Conservation (phyloP, 1,140 invertebrate species). For the Maniola jurtina region DNA sequence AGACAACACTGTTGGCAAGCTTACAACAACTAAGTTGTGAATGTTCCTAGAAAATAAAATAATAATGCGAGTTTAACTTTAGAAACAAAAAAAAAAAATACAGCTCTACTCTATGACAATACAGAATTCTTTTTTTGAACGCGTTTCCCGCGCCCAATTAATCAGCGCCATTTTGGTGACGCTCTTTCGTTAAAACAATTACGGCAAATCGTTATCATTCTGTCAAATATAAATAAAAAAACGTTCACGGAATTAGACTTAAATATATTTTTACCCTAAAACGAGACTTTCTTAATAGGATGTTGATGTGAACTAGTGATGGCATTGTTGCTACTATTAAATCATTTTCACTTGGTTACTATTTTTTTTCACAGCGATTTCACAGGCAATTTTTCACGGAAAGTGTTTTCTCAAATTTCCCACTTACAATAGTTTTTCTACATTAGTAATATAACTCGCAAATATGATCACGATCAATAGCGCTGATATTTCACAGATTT, state of each 20-base stretch:
- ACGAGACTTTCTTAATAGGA: slow-evolving; percentile 8
- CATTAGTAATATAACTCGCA: too few relatives aligned
- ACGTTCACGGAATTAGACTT: slow-evolving; percentile 5
- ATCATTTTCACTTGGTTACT: too few relatives aligned
- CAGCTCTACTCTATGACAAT: slow-evolving; percentile 4
- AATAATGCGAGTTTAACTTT: background rate
- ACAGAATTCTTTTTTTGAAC: slow-evolving; percentile 4
- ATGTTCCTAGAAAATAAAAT: background rate
- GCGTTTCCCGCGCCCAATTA: slow-evolving; percentile 7
- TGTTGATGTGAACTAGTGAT: slow-evolving; percentile 3
- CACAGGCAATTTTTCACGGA: too few relatives aligned
- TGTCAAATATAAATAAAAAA: slow-evolving; percentile 9
- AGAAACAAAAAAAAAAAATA: background rate
- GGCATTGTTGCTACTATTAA: too few relatives aligned
- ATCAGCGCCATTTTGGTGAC: slow-evolving; percentile 13
- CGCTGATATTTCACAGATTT: too few relatives aligned
- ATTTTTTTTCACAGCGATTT: too few relatives aligned
- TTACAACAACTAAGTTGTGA: too few relatives aligned
- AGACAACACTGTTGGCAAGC: too few relatives aligned
- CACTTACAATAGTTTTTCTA: too few relatives aligned
- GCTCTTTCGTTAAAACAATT: slow-evolving; percentile 15
- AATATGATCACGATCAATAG: too few relatives aligned
- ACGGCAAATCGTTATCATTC: slow-evolving; percentile 14
- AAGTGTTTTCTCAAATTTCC: too few relatives aligned
- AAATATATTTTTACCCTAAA: slow-evolving; percentile 6